Conservation (phyloP, 92 coral and sea anemone species). For the Epizoanthus rinbou region DNA sequence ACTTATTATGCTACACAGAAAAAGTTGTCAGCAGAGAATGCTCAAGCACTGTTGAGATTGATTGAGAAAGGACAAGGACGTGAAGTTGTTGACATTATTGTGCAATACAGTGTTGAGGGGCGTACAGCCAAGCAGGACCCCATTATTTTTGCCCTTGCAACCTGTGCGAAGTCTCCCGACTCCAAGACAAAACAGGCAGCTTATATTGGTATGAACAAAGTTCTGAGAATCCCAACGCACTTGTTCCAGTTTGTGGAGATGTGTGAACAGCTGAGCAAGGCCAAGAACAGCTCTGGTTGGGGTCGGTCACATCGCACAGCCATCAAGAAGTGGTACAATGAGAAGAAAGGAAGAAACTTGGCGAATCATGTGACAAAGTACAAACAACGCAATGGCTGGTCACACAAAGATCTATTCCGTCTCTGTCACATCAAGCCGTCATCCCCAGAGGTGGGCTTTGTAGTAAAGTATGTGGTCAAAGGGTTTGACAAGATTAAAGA, state of each 20-base stretch:
- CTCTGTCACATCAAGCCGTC: conserved; percentile 86
- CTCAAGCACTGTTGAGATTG: conserved; percentile 67
- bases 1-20: conserved; percentile 73
- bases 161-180: conserved; percentile 80
- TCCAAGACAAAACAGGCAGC: conserved; percentile 79
- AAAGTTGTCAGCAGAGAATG: conserved; percentile 74
- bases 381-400: conserved; percentile 95
- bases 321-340: conserved; percentile 89
- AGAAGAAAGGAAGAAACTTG: conserved; percentile 68
- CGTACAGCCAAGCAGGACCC: conserved; percentile 91
- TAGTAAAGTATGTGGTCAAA: conserved; percentile 74
- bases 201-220: conserved; percentile 66
- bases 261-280: conserved; percentile 75
- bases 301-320: conserved; percentile 97
- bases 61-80: conserved; percentile 77
- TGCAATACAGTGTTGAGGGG: conserved; percentile 81
- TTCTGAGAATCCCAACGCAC: conserved; percentile 90
- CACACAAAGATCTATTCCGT: conserved; percentile 85
- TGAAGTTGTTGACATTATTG: conserved; percentile 74
- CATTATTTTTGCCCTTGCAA: conserved; percentile 78
- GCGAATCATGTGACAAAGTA: conserved; percentile 89
- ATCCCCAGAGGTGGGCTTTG: conserved; percentile 43
- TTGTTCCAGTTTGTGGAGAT: conserved; percentile 80
- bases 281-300: conserved; percentile 78
- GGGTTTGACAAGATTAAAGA: conserved; percentile 70